These are phyloP conservation scores for Drosophila micromelanica DNA, from an alignment of 1,140 invertebrate species.

Conservation along the genomic window DNA sequence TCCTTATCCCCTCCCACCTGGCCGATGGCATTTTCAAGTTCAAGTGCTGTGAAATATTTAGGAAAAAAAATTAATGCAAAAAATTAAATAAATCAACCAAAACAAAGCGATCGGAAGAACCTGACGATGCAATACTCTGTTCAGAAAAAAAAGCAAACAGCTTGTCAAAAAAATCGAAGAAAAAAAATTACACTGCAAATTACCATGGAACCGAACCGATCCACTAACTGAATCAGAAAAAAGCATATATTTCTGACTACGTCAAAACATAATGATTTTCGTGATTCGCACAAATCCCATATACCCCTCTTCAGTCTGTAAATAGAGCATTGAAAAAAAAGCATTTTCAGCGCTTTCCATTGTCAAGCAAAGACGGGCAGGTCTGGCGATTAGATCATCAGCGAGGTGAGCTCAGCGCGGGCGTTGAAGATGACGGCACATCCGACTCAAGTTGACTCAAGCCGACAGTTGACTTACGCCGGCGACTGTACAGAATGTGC, in stretches of 20 bases:
- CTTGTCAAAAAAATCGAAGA: too few species aligned
- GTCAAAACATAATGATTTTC: too few species aligned
- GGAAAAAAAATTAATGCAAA: neutral
- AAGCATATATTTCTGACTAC: too few species aligned
- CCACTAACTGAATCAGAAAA: too few species aligned
- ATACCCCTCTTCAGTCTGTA: neutral
- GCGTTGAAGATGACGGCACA: constrained; percentile 39
- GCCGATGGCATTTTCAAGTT: constrained; percentile 49
- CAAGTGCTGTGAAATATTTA: constrained; percentile 33
- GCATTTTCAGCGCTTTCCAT: constrained; percentile 35
- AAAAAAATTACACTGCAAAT: too few species aligned
- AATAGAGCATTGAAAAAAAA: constrained; percentile 3
- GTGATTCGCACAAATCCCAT: too few species aligned
- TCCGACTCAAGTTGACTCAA: constrained; percentile 16
- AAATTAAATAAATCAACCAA: too few species aligned
- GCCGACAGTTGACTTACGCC: constrained; percentile 10
- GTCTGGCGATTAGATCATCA: constrained; percentile 62
- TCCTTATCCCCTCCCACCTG: constrained; percentile 3
- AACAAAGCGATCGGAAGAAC: too few species aligned
- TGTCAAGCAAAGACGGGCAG: neutral
- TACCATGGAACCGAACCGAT: too few species aligned
- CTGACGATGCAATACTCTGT: too few species aligned
- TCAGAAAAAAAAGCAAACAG: too few species aligned
- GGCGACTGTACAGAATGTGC: neutral
- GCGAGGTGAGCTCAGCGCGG: constrained; percentile 59